A percentile compares a stretch with the other conserved stretches of the same genome.
These are phyloP conservation scores for Netelia inedita DNA, from an alignment of 2,888 invertebrate species.

Conservation along the genomic window DNA sequence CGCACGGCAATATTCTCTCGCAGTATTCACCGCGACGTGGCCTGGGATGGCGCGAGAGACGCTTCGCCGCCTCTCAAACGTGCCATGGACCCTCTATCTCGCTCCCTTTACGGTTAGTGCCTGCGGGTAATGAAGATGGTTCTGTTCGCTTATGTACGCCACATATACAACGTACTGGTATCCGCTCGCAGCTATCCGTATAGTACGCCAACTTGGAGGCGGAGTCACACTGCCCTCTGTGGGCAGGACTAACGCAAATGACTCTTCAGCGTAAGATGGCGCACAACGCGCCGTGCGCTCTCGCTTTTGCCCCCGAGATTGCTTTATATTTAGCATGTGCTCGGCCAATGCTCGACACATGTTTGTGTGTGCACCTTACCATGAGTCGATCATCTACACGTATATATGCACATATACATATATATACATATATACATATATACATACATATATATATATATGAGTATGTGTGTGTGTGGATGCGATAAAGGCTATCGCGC, in stretches of 20 bases:
- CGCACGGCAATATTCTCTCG: slow-evolving; percentile 57
- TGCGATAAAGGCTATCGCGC: slow-evolving; percentile 33
- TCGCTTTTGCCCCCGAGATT: slow-evolving; percentile 76
- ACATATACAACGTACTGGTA: slow-evolving; percentile 48
- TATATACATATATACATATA: slow-evolving; percentile 5
- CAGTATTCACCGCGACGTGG: slow-evolving; percentile 52
- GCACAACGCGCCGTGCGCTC: slow-evolving; percentile 72
- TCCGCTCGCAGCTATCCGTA: slow-evolving; percentile 51
- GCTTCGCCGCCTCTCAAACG: slow-evolving; percentile 69
- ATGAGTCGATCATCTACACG: slow-evolving; percentile 14
- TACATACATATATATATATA: too few relatives aligned
- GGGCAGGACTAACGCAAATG: slow-evolving; percentile 87
- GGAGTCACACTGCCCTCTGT: slow-evolving; percentile 86
- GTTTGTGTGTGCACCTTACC: too few relatives aligned
- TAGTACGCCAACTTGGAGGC: slow-evolving; percentile 84
- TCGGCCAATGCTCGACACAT: slow-evolving; percentile 53
- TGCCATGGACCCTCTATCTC: slow-evolving; percentile 74
- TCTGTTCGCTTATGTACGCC: slow-evolving; percentile 82
- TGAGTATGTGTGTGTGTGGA: too few relatives aligned
- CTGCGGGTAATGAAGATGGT: slow-evolving; percentile 86
- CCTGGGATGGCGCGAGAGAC: slow-evolving; percentile 54
- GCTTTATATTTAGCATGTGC: slow-evolving; percentile 83
- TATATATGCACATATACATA: slow-evolving; percentile 10
- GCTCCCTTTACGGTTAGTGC: slow-evolving; percentile 83
- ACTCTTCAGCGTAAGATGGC: slow-evolving; percentile 87